Evolutionary conservation across 1,140 invertebrate genomes (phyloP).

Genomic region (Lasioglossum baleicum): DNA sequence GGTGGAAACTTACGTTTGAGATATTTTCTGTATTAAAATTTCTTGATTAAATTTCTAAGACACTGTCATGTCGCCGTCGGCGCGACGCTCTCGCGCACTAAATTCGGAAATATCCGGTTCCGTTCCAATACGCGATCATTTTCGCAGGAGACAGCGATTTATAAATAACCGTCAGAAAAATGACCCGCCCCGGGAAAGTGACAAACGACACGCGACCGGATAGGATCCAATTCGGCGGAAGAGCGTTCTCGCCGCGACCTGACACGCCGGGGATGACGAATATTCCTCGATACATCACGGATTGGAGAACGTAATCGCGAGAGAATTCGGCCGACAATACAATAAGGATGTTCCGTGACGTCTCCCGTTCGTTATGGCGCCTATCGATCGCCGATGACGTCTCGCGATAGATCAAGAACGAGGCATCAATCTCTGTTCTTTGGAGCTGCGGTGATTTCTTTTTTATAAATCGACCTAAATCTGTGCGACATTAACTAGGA

Average conservation of each 20-base stretch:
- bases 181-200: not conserved
- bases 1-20: too few species aligned
- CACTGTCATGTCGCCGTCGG: too few species aligned
- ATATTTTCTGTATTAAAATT: too few species aligned
- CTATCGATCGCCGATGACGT: not conserved
- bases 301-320: not conserved
- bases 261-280: not conserved
- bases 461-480: not conserved
- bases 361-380: not conserved
- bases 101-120: not conserved
- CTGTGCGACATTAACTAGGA: too few species aligned
- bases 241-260: not conserved
- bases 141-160: not conserved
- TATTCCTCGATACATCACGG: not conserved
- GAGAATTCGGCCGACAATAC: not conserved
- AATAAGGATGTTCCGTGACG: constrained; percentile 13
- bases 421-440: constrained; percentile 5
- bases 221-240: not conserved
- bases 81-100: too few species aligned
- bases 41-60: too few species aligned
- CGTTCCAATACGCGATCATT: not conserved
- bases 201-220: not conserved
- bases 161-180: not conserved
- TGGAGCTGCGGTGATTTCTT: not conserved
- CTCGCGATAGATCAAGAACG: constrained; percentile 5